Evolutionary conservation across 2,113 vertebrate genomes (phyloP).

Genomic region (Bufo gargarizans): DNA sequence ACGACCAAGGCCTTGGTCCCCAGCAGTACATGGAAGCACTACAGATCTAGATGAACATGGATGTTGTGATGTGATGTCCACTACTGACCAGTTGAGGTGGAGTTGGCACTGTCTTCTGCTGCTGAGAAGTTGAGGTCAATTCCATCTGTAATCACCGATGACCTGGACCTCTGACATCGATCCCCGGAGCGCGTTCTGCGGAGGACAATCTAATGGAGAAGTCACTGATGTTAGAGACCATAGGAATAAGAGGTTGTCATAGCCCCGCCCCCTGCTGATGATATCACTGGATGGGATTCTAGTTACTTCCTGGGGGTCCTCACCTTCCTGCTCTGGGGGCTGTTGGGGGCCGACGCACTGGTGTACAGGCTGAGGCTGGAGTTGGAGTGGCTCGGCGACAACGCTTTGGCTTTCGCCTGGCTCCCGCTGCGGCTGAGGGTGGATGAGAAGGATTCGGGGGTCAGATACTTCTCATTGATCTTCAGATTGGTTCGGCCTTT

Average conservation of each 20-base stretch:
- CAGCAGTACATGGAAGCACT: too few relatives aligned
- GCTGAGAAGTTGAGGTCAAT: constrained; percentile 64
- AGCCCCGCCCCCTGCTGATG: too few relatives aligned
- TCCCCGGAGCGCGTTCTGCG: constrained; percentile 85
- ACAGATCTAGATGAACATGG: neutral
- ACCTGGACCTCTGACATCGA: constrained; percentile 77
- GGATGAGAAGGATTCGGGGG: constrained; percentile 65
- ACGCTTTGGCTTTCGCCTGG: constrained; percentile 67
- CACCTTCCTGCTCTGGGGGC: constrained; percentile 85
- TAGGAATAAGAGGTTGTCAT: too few relatives aligned
- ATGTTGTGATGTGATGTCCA: neutral
- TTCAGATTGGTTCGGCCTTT: constrained; percentile 90
- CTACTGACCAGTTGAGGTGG: constrained; percentile 20
- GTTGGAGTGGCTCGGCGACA: constrained; percentile 82
- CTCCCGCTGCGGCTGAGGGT: constrained; percentile 60
- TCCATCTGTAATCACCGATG: constrained; percentile 76
- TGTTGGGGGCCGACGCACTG: constrained; percentile 87
- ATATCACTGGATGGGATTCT: too few relatives aligned
- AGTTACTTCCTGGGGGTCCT: neutral
- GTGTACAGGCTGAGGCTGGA: constrained; percentile 89
- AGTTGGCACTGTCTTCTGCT: neutral
- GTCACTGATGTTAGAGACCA: too few relatives aligned
- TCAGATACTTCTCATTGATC: constrained; percentile 90
- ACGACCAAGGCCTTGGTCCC: neutral
- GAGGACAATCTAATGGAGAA: constrained; percentile 73